Conservation (phyloP, 2,888 invertebrate species). For the Epiblema foenella region DNA sequence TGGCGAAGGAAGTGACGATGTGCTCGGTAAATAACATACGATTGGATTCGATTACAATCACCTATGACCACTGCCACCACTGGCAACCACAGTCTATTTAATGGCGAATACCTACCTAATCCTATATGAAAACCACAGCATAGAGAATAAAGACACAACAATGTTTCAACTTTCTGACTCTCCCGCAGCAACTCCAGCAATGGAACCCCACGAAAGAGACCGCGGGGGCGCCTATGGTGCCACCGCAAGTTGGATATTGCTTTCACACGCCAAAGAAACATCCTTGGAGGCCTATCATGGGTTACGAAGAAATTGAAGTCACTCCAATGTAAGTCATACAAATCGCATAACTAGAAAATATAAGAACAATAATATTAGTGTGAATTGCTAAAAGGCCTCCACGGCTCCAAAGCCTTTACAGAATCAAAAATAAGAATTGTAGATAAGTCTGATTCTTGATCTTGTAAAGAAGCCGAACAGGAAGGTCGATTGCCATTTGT, state of each 20-base stretch:
- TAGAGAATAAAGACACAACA: no score
- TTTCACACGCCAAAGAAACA: slow-evolving; percentile 90
- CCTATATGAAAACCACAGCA: no score
- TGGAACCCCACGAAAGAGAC: slow-evolving; percentile 89
- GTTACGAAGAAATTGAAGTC: slow-evolving; percentile 91
- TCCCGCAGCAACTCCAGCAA: slow-evolving; percentile 90
- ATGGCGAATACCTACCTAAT: background rate
- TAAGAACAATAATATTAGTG: no score
- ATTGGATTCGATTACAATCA: background rate
- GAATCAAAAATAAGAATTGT: no score
- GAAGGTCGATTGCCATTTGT: no score
- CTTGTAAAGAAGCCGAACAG: no score
- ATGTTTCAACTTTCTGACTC: slow-evolving; percentile 1
- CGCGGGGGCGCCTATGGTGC: slow-evolving; percentile 85
- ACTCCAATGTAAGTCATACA: slow-evolving; percentile 86
- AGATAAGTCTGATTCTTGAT: no score
- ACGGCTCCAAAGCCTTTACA: no score
- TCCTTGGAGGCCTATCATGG: slow-evolving; percentile 92
- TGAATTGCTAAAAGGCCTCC: no score
- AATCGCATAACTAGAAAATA: no score
- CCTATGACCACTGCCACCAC: background rate
- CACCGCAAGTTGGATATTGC: slow-evolving; percentile 87
- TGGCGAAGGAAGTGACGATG: slow-evolving; percentile 81
- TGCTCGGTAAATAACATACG: slow-evolving; percentile 67
- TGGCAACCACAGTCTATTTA: background rate